Percentiles rank a stretch among this genome's conserved stretches.
Conservation (phyloP, 2,113 vertebrate genomes). For the Lethenteron camtschaticum region DNA sequence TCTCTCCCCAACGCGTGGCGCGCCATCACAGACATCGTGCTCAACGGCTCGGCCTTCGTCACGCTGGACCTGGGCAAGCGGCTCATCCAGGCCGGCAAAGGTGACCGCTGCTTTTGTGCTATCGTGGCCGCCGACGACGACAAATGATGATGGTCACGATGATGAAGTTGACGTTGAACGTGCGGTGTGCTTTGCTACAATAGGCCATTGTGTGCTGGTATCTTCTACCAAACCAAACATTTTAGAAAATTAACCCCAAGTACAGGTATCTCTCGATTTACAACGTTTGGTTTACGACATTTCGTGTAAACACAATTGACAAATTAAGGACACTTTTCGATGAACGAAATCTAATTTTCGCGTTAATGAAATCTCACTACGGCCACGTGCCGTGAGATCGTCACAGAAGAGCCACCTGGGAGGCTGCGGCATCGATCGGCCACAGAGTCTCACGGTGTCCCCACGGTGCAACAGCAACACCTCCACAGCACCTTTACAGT, state of each 20-base stretch:
- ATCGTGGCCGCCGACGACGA: neutral
- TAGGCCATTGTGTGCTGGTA: neutral
- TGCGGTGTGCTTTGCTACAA: neutral
- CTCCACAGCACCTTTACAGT: no score
- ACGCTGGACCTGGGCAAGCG: slow-evolving; percentile 71
- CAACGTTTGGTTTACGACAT: no score
- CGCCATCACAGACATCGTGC: slow-evolving; percentile 65
- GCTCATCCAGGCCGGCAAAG: slow-evolving; percentile 51
- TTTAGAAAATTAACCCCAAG: neutral
- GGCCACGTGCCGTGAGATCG: no score
- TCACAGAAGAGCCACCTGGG: no score
- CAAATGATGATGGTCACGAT: neutral
- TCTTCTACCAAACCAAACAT: neutral
- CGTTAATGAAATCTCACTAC: no score
- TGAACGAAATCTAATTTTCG: no score
- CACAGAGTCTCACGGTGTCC: no score
- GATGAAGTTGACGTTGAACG: neutral
- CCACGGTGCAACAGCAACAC: no score
- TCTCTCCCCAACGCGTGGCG: slow-evolving; percentile 61
- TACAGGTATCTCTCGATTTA: neutral
- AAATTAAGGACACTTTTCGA: no score
- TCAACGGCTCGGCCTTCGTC: slow-evolving; percentile 66
- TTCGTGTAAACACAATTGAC: no score
- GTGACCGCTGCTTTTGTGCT: slow-evolving; percentile 16
- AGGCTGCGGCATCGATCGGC: no score